Conservation (phyloP, 2,888 invertebrate species). For the Anthrax anthrax region DNA sequence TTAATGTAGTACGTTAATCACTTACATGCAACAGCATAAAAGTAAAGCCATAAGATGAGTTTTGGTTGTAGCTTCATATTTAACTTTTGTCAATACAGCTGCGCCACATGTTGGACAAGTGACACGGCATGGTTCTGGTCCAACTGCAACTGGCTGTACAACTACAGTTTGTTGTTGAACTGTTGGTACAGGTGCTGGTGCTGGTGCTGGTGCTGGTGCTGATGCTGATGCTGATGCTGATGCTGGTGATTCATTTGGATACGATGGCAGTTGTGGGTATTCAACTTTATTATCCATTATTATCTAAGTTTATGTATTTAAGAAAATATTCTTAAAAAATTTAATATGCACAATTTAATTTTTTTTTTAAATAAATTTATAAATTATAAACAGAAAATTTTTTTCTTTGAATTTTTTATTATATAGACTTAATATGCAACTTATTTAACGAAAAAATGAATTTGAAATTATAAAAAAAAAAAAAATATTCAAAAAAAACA, state of each 20-base stretch:
- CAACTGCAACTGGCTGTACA: conserved; percentile 13
- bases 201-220: neutral
- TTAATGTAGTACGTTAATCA: neutral
- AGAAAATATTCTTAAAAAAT: too few species aligned
- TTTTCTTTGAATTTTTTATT: too few species aligned
- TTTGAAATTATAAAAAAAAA: too few species aligned
- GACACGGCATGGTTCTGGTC: conserved; percentile 25
- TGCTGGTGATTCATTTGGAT: neutral
- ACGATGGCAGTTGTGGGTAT: too few species aligned
- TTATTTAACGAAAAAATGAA: too few species aligned
- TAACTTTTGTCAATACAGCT: conserved; percentile 28
- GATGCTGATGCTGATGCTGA: neutral
- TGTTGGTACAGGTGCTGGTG: neutral
- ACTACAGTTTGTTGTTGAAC: neutral
- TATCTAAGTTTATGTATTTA: too few species aligned
- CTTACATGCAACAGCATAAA: conserved; percentile 16
- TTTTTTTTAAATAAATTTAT: too few species aligned
- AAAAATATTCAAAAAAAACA: too few species aligned
- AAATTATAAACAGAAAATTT: too few species aligned
- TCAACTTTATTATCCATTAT: too few species aligned
- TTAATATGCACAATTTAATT: too few species aligned
- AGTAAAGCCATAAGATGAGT: conserved; percentile 14
- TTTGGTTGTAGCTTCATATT: conserved; percentile 14
- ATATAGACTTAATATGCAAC: too few species aligned
- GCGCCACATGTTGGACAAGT: conserved; percentile 33